A percentile compares a stretch with the other conserved stretches of the same genome.
Conservation (phyloP, 2,797 vertebrate genomes). For the Rhadinocentrus ornatus region DNA sequence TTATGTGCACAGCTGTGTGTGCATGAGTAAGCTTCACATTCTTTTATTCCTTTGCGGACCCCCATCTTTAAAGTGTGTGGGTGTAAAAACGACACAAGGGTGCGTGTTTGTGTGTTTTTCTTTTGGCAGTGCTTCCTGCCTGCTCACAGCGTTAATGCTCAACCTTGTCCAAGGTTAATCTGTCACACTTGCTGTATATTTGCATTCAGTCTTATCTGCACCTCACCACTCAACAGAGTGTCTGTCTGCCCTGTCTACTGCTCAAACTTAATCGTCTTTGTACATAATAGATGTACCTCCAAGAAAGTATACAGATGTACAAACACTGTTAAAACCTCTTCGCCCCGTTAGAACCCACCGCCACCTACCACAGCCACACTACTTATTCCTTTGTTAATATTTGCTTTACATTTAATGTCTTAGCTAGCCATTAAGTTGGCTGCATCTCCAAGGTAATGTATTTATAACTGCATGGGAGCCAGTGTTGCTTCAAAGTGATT, state of each 20-base stretch:
- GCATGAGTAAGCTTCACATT: neutral
- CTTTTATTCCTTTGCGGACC: slow-evolving; percentile 10
- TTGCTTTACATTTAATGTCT: slow-evolving; percentile 54
- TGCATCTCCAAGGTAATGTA: slow-evolving; percentile 53
- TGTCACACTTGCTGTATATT: slow-evolving; percentile 85
- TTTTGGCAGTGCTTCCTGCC: slow-evolving; percentile 58
- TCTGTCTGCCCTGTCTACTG: slow-evolving; percentile 72
- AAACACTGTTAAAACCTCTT: slow-evolving; percentile 4
- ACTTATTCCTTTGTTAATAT: slow-evolving; percentile 44
- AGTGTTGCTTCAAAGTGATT: slow-evolving; percentile 32
- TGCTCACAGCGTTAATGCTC: slow-evolving; percentile 66
- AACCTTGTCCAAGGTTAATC: slow-evolving; percentile 88
- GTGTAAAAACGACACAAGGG: neutral
- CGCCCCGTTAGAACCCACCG: slow-evolving; percentile 33
- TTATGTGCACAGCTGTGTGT: slow-evolving; percentile 10
- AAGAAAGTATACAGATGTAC: slow-evolving; percentile 44
- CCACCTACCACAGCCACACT: slow-evolving; percentile 37
- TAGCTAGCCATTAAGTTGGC: slow-evolving; percentile 43
- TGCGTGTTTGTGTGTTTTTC: slow-evolving; percentile 35
- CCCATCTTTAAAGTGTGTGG: slow-evolving; percentile 29
- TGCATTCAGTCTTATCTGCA: slow-evolving; percentile 86
- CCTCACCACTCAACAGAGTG: slow-evolving; percentile 78
- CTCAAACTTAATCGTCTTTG: slow-evolving; percentile 82
- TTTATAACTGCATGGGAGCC: slow-evolving; percentile 41
- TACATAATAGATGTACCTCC: slow-evolving; percentile 82